Evolutionary conservation across 2,113 vertebrate genomes (phyloP).

Genomic region (Gobius niger): DNA sequence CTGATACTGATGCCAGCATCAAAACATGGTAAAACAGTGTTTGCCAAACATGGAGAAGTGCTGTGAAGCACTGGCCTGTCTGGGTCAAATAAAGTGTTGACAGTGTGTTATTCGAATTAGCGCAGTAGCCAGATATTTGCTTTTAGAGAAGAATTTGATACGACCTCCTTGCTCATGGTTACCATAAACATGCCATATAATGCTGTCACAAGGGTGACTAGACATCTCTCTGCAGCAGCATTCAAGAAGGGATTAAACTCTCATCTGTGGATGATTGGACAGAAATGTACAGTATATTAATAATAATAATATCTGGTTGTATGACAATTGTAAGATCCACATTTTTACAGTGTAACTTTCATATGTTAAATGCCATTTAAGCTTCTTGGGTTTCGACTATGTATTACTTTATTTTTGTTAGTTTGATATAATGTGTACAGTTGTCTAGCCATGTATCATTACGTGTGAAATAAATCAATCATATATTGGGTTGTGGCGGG

Average conservation of each 20-base stretch:
- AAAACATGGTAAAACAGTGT: conserved; percentile 59
- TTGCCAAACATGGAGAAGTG: conserved; percentile 54
- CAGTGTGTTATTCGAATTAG: conserved; percentile 73
- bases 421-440: conserved; percentile 80
- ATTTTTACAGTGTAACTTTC: conserved; percentile 79
- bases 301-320: conserved; percentile 79
- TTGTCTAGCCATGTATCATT: conserved; percentile 81
- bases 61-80: conserved; percentile 60
- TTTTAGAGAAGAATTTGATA: conserved; percentile 73
- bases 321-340: conserved; percentile 77
- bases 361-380: conserved; percentile 78
- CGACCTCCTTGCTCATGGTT: conserved; percentile 68
- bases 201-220: conserved; percentile 66
- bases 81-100: conserved; percentile 68
- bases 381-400: conserved; percentile 76
- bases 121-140: conserved; percentile 74
- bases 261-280: conserved; percentile 67
- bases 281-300: conserved; percentile 79
- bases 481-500: conserved; percentile 71
- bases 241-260: conserved; percentile 66
- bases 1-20: conserved; percentile 71
- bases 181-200: conserved; percentile 70
- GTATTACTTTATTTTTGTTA: conserved; percentile 79
- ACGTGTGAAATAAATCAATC: conserved; percentile 79
- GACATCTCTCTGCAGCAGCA: conserved; percentile 61